phyloP scores from a whole-genome alignment of 2,888 invertebrate genomes.

The Andrena flavipes region DNA sequence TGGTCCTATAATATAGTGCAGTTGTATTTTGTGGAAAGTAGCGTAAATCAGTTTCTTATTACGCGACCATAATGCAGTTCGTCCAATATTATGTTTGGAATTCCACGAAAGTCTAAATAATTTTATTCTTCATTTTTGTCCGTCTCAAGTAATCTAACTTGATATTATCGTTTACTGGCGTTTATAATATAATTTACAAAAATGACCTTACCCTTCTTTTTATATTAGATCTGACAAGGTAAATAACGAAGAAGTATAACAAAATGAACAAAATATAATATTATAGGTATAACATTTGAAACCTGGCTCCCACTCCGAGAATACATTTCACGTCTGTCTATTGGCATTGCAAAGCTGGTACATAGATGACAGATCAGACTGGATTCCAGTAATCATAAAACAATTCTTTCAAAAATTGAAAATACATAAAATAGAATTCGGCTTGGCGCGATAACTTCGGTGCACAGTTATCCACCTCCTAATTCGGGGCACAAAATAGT shows the following conservation, averaged over 20 bases:
- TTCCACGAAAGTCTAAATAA: too few species aligned
- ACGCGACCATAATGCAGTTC: neutral
- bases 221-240: too few species aligned
- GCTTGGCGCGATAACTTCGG: neutral
- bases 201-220: too few species aligned
- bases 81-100: too few species aligned
- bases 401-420: neutral
- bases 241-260: too few species aligned
- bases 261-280: too few species aligned
- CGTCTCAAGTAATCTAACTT: too few species aligned
- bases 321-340: neutral
- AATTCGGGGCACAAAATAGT: neutral
- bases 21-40: neutral
- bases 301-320: neutral
- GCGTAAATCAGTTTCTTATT: slow-evolving; percentile 11
- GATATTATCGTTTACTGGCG: too few species aligned
- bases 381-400: neutral
- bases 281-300: too few species aligned
- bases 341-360: neutral
- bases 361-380: neutral
- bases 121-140: too few species aligned
- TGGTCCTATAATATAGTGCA: neutral
- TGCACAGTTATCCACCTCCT: neutral
- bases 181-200: too few species aligned
- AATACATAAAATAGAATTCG: neutral